These are phyloP conservation scores for Panulirus ornatus DNA, from an alignment of 1,140 invertebrate genomes.

Conservation along the genomic window DNA sequence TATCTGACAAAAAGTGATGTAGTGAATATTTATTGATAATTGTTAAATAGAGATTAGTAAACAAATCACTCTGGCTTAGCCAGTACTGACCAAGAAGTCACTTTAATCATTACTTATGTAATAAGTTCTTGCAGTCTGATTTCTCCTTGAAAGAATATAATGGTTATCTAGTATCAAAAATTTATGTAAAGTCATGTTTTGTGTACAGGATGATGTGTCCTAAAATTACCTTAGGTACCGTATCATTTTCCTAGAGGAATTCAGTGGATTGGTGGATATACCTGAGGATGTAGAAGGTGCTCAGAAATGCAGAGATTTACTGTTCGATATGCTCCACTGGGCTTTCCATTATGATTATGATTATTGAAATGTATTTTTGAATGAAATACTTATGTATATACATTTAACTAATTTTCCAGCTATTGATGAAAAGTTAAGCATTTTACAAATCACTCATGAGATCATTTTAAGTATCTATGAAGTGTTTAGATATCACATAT, in stretches of 20 bases:
- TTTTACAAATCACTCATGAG: background rate
- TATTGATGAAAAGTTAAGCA: background rate
- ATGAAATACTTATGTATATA: background rate
- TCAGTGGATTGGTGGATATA: slow-evolving; percentile 31
- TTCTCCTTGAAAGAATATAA: background rate
- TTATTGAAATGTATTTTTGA: background rate
- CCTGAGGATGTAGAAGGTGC: slow-evolving; percentile 13
- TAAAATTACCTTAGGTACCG: background rate
- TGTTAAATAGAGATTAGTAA: background rate
- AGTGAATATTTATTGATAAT: background rate
- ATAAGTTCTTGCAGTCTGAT: background rate
- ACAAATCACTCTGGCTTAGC: background rate
- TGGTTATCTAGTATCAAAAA: background rate
- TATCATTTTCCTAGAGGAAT: background rate
- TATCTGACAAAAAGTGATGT: background rate
- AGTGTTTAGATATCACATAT: background rate
- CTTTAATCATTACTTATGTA: background rate
- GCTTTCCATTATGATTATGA: slow-evolving; percentile 7
- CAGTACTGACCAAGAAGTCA: background rate
- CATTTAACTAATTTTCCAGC: background rate
- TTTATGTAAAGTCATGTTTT: slow-evolving; percentile 19
- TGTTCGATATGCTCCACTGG: background rate
- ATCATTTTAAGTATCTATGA: background rate
- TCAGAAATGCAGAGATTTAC: background rate
- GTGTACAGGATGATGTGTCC: slow-evolving; percentile 1